Base-by-base conservation (phyloP, 2,113 vertebrate species). In the Candoia aspera region DNA sequence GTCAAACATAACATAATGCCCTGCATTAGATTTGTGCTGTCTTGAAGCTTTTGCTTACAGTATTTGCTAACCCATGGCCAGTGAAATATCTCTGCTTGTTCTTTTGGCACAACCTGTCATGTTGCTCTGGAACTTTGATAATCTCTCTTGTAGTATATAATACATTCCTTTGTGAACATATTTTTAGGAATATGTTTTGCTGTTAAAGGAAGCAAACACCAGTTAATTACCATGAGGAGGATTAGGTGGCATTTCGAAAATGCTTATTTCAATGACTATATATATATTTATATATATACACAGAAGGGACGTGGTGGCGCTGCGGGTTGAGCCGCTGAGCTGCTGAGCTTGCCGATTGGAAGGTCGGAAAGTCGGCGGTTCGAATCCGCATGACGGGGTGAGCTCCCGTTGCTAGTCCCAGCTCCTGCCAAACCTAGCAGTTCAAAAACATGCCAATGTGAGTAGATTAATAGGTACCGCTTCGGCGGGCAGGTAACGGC, bases 241-340 rank as follows among this genome's bases (percentile, higher is more conserved):
- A 84, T 0, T 55, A 12, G 88, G 29, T 79, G 49, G n/a, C 29
- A 55, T 55, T 90, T 54, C 37, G 10, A 33, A n/a, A 90, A 54
- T 89, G 62, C 79, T 94, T 90, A 85, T 95, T 94, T 93, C 62
- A 90, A 49, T 64, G 83, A 83, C 62, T n/a, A 90, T 26, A n/a
- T 90, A 86, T 26, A 73, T 13, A 3, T 73, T 13, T 13, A 55
- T n/a, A n/a, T n/a, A n/a, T n/a, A n/a, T n/a, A n/a, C n/a, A n/a
- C n/a, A n/a, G n/a, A n/a, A n/a, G n/a, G n/a, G n/a, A n/a, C n/a
- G n/a, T n/a, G n/a, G n/a, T n/a, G n/a, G n/a, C n/a, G n/a, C n/a
- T n/a, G n/a, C n/a, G n/a, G n/a, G n/a, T n/a, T n/a, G n/a, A n/a
- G n/a, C n/a, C n/a, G n/a, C n/a, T n/a, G n/a, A n/a, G n/a, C n/a